Evolutionary conservation across 2,888 invertebrate genomes (phyloP).

Genomic region (Timema cristinae): DNA sequence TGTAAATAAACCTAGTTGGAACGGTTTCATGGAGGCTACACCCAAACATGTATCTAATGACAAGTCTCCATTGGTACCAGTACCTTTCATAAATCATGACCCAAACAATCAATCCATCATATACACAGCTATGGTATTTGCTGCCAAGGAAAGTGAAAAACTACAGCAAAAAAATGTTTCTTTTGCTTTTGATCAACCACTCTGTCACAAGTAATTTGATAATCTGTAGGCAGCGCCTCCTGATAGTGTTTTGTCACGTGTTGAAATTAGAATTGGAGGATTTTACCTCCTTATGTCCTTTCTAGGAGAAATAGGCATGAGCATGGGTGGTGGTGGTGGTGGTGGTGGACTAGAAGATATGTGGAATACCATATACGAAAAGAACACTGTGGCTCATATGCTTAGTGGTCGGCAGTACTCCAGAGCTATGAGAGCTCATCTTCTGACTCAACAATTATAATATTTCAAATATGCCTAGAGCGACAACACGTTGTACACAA

Average conservation of each 20-base stretch:
- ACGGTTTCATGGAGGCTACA: neutral
- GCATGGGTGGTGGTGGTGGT: neutral
- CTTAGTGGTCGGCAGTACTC: neutral
- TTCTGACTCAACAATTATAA: neutral
- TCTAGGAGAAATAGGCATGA: neutral
- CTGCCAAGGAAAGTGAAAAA: neutral
- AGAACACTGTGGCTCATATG: slow-evolving; percentile 4
- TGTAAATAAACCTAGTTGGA: neutral
- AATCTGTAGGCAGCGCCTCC: neutral
- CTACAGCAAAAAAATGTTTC: neutral
- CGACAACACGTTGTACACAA: neutral
- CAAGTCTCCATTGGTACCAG: neutral
- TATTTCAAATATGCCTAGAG: neutral
- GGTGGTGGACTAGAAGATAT: neutral
- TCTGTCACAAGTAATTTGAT: neutral
- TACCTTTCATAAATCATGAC: neutral
- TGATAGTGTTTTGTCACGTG: neutral
- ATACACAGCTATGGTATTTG: neutral
- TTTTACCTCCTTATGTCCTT: slow-evolving; percentile 4
- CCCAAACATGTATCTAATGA: neutral
- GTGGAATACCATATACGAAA: neutral
- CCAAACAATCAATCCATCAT: neutral
- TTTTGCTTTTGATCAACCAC: neutral
- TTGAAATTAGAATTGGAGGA: neutral
- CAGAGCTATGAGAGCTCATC: neutral